These are phyloP conservation scores for Parnassius smintheus DNA, from an alignment of 2,888 invertebrate species.

Conservation along the genomic window DNA sequence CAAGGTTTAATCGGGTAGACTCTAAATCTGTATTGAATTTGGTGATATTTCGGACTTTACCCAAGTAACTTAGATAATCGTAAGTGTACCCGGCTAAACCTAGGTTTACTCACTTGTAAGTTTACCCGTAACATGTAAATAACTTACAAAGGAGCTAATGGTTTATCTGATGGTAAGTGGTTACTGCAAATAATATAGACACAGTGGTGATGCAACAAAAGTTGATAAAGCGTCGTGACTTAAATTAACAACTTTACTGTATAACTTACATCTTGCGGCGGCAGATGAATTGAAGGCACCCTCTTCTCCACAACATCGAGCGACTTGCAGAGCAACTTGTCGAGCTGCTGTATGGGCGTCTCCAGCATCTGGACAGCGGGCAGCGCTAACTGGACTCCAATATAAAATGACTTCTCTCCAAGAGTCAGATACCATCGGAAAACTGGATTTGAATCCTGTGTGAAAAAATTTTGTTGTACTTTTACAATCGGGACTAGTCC, in stretches of 20 bases:
- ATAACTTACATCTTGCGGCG: constrained; percentile 89
- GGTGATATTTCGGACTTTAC: too few relatives aligned
- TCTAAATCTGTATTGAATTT: too few relatives aligned
- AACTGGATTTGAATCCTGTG: constrained; percentile 85
- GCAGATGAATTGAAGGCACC: constrained; percentile 90
- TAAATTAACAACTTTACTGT: too few relatives aligned
- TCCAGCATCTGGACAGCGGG: constrained; percentile 88
- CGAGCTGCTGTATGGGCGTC: constrained; percentile 86
- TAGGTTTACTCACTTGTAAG: too few relatives aligned
- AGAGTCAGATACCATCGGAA: constrained; percentile 88
- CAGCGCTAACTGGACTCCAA: constrained; percentile 86
- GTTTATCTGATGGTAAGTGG: not conserved
- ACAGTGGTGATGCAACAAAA: too few relatives aligned
- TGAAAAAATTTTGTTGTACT: not conserved
- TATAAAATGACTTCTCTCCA: constrained; percentile 87
- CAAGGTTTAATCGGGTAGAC: too few relatives aligned
- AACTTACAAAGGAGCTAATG: not conserved
- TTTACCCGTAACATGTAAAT: too few relatives aligned
- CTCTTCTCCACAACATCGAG: constrained; percentile 92
- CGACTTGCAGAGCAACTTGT: constrained; percentile 89
- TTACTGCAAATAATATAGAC: too few relatives aligned
- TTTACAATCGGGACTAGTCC: too few relatives aligned
- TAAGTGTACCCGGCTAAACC: too few relatives aligned
- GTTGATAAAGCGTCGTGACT: too few relatives aligned
- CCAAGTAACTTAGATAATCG: too few relatives aligned